Conservation (phyloP, 2,888 invertebrate genomes). For the Rhagophthalmus giganteus region DNA sequence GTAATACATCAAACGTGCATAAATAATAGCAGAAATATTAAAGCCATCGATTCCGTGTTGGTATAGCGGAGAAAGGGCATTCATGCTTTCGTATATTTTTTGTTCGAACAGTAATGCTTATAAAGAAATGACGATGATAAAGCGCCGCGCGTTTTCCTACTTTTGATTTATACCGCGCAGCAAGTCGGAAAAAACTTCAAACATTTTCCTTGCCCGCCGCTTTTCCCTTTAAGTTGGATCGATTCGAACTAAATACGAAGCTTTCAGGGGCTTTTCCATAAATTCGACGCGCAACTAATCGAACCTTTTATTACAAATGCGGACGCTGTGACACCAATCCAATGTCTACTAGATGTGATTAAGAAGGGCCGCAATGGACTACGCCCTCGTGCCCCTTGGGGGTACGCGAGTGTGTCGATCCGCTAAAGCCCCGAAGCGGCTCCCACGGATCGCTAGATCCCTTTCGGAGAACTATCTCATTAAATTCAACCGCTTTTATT, state of each 20-base stretch:
- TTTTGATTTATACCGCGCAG: constrained; percentile 30
- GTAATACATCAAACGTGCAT: constrained; percentile 30
- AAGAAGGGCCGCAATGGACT: constrained; percentile 29
- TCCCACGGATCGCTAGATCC: constrained; percentile 22
- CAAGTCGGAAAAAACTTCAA: constrained; percentile 26
- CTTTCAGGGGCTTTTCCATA: constrained; percentile 13
- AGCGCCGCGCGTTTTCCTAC: constrained; percentile 28
- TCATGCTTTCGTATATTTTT: constrained; percentile 25
- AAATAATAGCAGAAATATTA: constrained; percentile 28
- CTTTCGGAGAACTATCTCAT: constrained; percentile 14
- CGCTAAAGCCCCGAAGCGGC: constrained; percentile 18
- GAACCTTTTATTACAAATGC: constrained; percentile 24
- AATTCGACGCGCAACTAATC: constrained; percentile 22
- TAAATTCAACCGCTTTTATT: constrained; percentile 17
- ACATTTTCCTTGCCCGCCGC: constrained; percentile 18
- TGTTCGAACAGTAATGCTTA: constrained; percentile 28
- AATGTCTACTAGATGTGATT: constrained; percentile 27
- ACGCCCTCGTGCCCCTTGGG: constrained; percentile 24
- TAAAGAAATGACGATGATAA: constrained; percentile 33
- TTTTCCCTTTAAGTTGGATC: constrained; percentile 9
- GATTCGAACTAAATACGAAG: constrained; percentile 17
- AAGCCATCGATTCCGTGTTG: constrained; percentile 27
- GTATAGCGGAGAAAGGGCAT: constrained; percentile 13
- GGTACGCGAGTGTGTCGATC: constrained; percentile 25
- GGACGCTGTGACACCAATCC: constrained; percentile 25